phyloP scores from a whole-genome alignment of 2,888 invertebrate genomes.

The Drosophila suboccidentalis region DNA sequence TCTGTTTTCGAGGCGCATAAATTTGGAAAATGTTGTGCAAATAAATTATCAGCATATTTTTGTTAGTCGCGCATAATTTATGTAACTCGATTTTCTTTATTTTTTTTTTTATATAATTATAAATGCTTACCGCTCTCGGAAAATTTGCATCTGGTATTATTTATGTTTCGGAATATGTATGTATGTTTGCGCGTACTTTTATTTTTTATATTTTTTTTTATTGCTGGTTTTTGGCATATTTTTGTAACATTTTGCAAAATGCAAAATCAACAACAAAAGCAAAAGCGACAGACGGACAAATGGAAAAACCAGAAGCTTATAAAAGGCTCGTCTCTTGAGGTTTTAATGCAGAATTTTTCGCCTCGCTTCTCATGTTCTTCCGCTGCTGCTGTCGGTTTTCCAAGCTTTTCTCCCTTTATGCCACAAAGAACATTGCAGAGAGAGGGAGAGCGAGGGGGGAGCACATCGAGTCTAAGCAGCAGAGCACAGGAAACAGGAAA shows the following conservation, averaged over 20 bases:
- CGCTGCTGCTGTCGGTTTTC: constrained; percentile 20
- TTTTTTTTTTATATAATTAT: constrained; percentile 38
- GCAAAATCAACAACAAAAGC: constrained; percentile 51
- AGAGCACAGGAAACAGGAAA: constrained; percentile 62
- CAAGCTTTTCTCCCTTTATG: constrained; percentile 29
- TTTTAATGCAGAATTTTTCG: constrained; percentile 30
- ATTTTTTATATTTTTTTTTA: constrained; percentile 9
- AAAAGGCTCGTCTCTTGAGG: constrained; percentile 19
- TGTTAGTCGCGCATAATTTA: constrained; percentile 47
- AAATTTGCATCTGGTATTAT: constrained; percentile 48
- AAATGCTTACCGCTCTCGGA: constrained; percentile 32
- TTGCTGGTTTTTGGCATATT: constrained; percentile 22
- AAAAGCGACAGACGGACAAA: constrained; percentile 11
- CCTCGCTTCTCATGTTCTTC: constrained; percentile 9
- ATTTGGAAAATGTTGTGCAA: constrained; percentile 55
- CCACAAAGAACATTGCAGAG: constrained; percentile 34
- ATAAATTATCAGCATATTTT: constrained; percentile 59
- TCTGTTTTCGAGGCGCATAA: constrained; percentile 47
- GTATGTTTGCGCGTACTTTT: neutral
- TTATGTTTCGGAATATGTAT: constrained; percentile 18
- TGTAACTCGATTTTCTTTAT: constrained; percentile 34
- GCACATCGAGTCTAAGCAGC: constrained; percentile 43
- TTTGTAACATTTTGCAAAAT: constrained; percentile 28
- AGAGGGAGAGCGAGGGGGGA: neutral
- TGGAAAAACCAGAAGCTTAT: constrained; percentile 24